Evolutionary conservation across 2,113 vertebrate genomes (phyloP).

Genomic region (Colaptes auratus): DNA sequence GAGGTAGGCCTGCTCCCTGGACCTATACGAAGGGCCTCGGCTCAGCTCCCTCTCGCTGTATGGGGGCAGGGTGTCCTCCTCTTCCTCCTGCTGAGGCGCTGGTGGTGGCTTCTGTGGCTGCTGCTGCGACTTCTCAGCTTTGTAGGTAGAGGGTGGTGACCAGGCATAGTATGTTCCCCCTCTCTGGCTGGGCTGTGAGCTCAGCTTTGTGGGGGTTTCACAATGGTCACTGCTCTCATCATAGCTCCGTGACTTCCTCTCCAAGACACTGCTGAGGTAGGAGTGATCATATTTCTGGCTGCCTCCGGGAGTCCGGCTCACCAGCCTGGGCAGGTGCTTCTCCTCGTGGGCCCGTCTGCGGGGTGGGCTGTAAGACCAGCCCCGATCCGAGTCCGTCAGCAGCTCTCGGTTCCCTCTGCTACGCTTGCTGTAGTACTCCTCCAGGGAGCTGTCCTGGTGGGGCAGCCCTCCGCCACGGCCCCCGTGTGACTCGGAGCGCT

Average conservation of each 20-base stretch:
- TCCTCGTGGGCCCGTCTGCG: constrained; percentile 80
- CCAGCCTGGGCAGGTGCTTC: constrained; percentile 79
- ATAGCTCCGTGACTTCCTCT: constrained; percentile 83
- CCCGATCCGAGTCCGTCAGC: constrained; percentile 69
- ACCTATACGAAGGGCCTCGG: constrained; percentile 75
- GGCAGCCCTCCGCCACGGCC: constrained; percentile 17
- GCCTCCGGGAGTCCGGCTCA: constrained; percentile 78
- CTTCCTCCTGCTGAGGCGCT: constrained; percentile 69
- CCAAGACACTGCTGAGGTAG: constrained; percentile 84
- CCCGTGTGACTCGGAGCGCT: constrained; percentile 69
- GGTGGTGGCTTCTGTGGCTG: constrained; percentile 60
- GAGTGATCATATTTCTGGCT: constrained; percentile 85
- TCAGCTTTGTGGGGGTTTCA: constrained; percentile 85
- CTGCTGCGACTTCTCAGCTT: constrained; percentile 68
- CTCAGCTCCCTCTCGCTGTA: constrained; percentile 85
- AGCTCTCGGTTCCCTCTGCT: constrained; percentile 74
- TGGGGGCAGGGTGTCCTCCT: constrained; percentile 83
- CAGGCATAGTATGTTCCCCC: constrained; percentile 79
- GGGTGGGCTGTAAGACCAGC: constrained; percentile 80
- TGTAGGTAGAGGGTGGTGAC: constrained; percentile 76
- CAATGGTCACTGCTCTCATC: constrained; percentile 75
- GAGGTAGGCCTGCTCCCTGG: constrained; percentile 77
- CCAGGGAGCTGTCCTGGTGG: constrained; percentile 72
- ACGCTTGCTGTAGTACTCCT: constrained; percentile 73
- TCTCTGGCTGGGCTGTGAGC: constrained; percentile 78